Conservation (phyloP, 2,888 invertebrate species). For the Ceriagrion tenellum region DNA sequence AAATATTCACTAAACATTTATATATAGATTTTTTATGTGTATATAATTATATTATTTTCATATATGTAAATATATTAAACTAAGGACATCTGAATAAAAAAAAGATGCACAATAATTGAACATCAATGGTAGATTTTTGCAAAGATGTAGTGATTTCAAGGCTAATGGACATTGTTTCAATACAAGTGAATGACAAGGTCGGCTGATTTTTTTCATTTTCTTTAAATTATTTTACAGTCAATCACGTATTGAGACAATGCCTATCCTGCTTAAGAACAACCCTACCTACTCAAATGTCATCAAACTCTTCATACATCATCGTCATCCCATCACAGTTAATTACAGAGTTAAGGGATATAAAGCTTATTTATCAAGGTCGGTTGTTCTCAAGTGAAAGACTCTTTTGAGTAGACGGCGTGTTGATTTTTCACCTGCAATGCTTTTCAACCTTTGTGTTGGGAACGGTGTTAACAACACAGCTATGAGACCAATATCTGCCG, state of each 20-base stretch:
- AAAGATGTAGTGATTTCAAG: slow-evolving; percentile 65
- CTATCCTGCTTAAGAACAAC: slow-evolving; percentile 66
- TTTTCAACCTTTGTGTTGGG: slow-evolving; percentile 60
- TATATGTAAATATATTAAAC: slow-evolving; percentile 66
- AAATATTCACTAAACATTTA: slow-evolving; percentile 68
- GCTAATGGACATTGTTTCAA: slow-evolving; percentile 59
- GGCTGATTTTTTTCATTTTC: not conserved
- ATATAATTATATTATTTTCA: slow-evolving; percentile 65
- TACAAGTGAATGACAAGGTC: slow-evolving; percentile 16
- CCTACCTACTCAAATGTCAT: slow-evolving; percentile 46
- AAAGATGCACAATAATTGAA: slow-evolving; percentile 65
- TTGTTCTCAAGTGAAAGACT: slow-evolving; percentile 67
- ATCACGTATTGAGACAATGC: slow-evolving; percentile 53
- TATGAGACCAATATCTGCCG: slow-evolving; percentile 52
- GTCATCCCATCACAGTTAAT: slow-evolving; percentile 47
- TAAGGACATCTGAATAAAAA: slow-evolving; percentile 67
- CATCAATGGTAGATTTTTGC: slow-evolving; percentile 67
- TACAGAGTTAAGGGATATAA: slow-evolving; percentile 46
- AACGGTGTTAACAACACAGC: slow-evolving; percentile 61
- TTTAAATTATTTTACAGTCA: not conserved
- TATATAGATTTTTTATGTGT: slow-evolving; percentile 54
- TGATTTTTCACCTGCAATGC: slow-evolving; percentile 64
- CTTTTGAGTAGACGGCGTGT: slow-evolving; percentile 62
- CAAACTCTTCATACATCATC: slow-evolving; percentile 15
- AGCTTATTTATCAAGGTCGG: slow-evolving; percentile 58